Evolutionary conservation across 2,888 invertebrate genomes (phyloP).

Genomic region (Pelosia muscerda): DNA sequence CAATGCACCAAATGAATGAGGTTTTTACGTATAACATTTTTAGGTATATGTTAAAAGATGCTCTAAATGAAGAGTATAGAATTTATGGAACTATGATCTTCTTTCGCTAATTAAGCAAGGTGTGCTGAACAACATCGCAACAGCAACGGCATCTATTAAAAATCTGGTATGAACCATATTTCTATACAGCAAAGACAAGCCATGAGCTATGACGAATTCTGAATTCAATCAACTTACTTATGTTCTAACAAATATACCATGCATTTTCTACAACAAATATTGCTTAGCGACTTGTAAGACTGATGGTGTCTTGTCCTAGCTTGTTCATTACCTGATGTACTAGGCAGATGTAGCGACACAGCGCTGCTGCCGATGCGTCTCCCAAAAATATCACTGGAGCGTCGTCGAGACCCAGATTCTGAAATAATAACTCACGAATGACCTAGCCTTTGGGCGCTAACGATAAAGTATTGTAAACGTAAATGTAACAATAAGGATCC

Average conservation of each 20-base stretch:
- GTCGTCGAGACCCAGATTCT: constrained; percentile 64
- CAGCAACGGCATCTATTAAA: background rate
- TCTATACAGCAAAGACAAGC: background rate
- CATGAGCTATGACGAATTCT: background rate
- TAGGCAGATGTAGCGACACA: constrained; percentile 73
- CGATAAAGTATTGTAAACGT: background rate
- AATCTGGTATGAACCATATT: background rate
- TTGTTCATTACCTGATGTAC: constrained; percentile 71
- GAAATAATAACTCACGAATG: constrained; percentile 24
- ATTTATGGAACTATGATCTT: too few relatives aligned
- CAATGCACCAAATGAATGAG: background rate
- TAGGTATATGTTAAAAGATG: too few relatives aligned
- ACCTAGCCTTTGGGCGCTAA: constrained; percentile 11
- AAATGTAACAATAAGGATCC: too few relatives aligned
- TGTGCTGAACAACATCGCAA: background rate
- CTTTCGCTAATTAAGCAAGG: background rate
- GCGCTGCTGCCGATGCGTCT: constrained; percentile 70
- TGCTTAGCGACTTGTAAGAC: background rate
- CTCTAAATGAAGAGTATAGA: too few relatives aligned
- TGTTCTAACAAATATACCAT: too few relatives aligned
- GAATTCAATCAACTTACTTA: background rate
- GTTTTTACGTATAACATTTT: too few relatives aligned
- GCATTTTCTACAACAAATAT: too few relatives aligned
- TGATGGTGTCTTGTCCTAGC: background rate
- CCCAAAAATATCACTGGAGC: constrained; percentile 64